Base-by-base conservation (phyloP, 2,113 vertebrate genomes). In the Pluvianellus socialis region DNA sequence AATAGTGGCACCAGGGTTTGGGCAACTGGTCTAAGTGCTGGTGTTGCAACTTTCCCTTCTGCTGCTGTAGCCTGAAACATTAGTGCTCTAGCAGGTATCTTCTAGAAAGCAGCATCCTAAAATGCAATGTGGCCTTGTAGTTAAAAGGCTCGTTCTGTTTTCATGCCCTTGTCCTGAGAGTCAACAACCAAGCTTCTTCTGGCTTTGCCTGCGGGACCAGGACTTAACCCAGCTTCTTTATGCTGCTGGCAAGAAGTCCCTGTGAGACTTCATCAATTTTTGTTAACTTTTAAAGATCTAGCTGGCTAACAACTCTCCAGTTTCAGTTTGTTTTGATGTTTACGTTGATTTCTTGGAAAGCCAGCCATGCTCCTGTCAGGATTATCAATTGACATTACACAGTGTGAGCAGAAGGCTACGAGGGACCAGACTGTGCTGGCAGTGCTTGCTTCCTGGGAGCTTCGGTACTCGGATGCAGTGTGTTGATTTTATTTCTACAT, bases 1-100 rank as follows among this genome's bases (percentile, higher is more conserved):
- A 9, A 5, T 1, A 1, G 12, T 67, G 52, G 13, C 67, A 59
- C 16, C 47, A 10, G 40, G 44, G 18, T 44, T 67, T 0, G 0
- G n/a, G 16, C 58, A 82, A 35, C 14, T 6, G 2, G 26, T 58
- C 3, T 50, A 8, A n/a, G 12, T 47, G 5, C 26, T 26, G 20
- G 26, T 23, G 45, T 62, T 13, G 3, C 67, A 72, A 13, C 11
- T 88, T 72, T 42, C 49, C 56, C 5, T 38, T 42, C 19, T 88
- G 53, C 11, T 2, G 0, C 7, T 40, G 3, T 26, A 38, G 42
- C 38, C 38, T 53, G 61, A 45, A 91, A 23, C 22, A 4, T 14
- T 2, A 35, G 32, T 0, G 0, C 65, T 91, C 7, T 23, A 27
- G 35, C 14, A 30, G 42, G 13, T 32, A 6, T 45, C 16, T 38